These are phyloP conservation scores for Cranoglanis bouderius DNA, from an alignment of 2,113 vertebrate genomes.

Conservation along the genomic window DNA sequence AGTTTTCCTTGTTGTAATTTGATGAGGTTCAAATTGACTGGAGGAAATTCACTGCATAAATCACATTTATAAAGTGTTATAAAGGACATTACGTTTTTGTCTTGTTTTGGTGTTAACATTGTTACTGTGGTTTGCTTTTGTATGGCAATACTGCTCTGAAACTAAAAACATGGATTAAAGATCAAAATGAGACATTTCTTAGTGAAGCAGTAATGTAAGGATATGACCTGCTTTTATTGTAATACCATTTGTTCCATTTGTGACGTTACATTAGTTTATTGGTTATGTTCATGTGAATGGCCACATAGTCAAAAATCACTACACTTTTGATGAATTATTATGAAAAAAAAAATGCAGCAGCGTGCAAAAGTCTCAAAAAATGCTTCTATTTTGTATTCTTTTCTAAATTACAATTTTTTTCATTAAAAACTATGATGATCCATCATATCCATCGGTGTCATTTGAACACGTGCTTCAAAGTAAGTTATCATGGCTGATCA, in stretches of 20 bases:
- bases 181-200: background rate
- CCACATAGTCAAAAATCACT: background rate
- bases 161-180: background rate
- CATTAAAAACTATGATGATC: background rate
- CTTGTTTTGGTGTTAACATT: background rate
- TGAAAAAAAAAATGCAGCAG: background rate
- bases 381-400: background rate
- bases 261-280: too few species aligned
- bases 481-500: background rate
- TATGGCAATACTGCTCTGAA: background rate
- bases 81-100: background rate
- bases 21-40: background rate
- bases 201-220: background rate
- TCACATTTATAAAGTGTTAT: background rate
- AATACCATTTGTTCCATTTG: background rate
- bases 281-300: background rate
- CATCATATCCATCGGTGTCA: background rate
- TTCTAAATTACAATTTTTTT: background rate
- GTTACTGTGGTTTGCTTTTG: background rate
- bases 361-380: too few species aligned
- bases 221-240: background rate
- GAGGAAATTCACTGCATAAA: background rate
- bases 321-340: background rate
- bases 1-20: background rate
- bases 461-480: background rate